Conservation (phyloP, 1,140 invertebrate species). For the Drosophila navojoa region DNA sequence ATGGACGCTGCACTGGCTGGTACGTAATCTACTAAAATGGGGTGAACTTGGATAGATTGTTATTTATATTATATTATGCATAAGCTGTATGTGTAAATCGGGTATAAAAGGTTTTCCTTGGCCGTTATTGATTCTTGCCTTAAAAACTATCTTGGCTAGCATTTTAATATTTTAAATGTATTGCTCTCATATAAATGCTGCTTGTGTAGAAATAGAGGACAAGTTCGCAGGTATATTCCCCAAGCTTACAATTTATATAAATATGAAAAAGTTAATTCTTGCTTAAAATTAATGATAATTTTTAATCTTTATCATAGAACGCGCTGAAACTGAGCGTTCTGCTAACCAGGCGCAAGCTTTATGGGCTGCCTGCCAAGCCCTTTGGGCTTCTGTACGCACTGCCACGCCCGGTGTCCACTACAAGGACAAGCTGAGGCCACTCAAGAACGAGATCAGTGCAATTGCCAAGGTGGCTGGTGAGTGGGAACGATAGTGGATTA, state of each 20-base stretch:
- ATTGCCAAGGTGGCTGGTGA: slow-evolving; percentile 88
- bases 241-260: background rate
- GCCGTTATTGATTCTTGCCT: slow-evolving; percentile 1
- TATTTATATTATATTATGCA: too few relatives aligned
- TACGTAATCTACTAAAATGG: slow-evolving; percentile 83
- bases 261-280: background rate
- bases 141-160: slow-evolving; percentile 2
- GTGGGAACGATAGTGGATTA: background rate
- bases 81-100: too few relatives aligned
- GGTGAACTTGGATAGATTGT: too few relatives aligned
- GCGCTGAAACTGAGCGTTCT: slow-evolving; percentile 91
- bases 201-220: slow-evolving; percentile 78
- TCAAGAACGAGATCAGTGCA: slow-evolving; percentile 90
- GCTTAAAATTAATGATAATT: background rate
- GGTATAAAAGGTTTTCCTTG: too few relatives aligned
- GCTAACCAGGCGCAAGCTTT: slow-evolving; percentile 93
- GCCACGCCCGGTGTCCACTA: slow-evolving; percentile 85
- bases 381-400: slow-evolving; percentile 90
- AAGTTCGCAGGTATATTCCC: slow-evolving; percentile 76
- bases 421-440: slow-evolving; percentile 88
- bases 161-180: slow-evolving; percentile 3
- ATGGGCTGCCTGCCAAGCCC: slow-evolving; percentile 95
- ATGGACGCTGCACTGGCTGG: slow-evolving; percentile 94
- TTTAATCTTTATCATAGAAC: slow-evolving; percentile 84
- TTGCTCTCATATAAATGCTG: slow-evolving; percentile 48